These are phyloP conservation scores for Agonopterix alstromeriana DNA, from an alignment of 2,888 invertebrate species.

Conservation along the genomic window DNA sequence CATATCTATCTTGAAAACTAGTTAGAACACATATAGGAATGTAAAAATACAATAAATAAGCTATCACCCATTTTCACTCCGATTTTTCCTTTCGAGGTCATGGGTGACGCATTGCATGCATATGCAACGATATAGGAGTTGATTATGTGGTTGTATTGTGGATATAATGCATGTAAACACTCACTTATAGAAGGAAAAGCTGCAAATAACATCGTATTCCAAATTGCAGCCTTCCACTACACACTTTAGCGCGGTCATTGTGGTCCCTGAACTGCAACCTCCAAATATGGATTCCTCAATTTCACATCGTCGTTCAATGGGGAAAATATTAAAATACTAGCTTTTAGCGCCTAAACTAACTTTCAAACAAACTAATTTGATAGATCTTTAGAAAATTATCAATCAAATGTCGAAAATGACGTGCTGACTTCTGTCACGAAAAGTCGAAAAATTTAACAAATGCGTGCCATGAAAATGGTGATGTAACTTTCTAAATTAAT, in stretches of 20 bases:
- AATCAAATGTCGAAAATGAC: constrained; percentile 77
- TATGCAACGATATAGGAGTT: background rate
- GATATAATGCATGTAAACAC: constrained; percentile 27
- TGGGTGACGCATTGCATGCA: background rate
- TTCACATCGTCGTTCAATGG: constrained; percentile 58
- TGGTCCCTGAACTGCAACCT: constrained; percentile 39
- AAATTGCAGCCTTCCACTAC: constrained; percentile 70
- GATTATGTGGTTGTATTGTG: background rate
- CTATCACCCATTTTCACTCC: too few species aligned
- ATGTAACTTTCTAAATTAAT: constrained; percentile 58
- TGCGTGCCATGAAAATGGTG: constrained; percentile 71
- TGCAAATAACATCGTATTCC: constrained; percentile 72
- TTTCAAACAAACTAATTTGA: constrained; percentile 76
- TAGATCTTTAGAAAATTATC: constrained; percentile 75
- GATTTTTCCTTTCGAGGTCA: background rate
- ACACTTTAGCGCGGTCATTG: constrained; percentile 64
- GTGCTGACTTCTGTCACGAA: constrained; percentile 76
- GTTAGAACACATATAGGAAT: too few species aligned
- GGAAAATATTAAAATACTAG: constrained; percentile 49
- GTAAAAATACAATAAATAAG: too few species aligned
- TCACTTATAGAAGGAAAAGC: constrained; percentile 73
- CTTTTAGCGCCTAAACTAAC: constrained; percentile 72
- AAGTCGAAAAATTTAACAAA: constrained; percentile 71
- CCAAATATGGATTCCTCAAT: constrained; percentile 52
- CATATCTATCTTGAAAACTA: too few species aligned